These are phyloP conservation scores for Drosophila algonquin DNA, from an alignment of 2,888 invertebrate species.

Conservation along the genomic window DNA sequence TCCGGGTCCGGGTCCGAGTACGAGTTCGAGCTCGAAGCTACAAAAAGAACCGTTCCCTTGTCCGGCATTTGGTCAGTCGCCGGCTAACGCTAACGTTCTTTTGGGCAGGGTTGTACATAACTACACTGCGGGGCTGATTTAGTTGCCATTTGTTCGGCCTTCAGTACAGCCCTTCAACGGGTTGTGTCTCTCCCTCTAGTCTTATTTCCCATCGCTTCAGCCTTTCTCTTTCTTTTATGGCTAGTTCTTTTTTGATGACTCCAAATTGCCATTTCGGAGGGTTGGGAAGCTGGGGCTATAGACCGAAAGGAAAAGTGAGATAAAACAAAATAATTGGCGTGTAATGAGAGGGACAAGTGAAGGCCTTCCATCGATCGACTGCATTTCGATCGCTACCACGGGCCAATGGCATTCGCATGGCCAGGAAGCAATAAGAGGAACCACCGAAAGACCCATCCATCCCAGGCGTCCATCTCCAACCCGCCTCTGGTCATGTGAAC, in stretches of 20 bases:
- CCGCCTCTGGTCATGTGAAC: slow-evolving; percentile 74
- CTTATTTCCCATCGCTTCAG: background rate
- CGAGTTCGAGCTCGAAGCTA: background rate
- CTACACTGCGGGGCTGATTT: slow-evolving; percentile 28
- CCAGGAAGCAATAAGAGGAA: background rate
- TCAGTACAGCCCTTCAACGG: slow-evolving; percentile 6
- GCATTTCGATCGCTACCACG: slow-evolving; percentile 32
- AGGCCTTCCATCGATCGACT: slow-evolving; percentile 31
- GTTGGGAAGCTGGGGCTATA: background rate
- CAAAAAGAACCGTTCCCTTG: slow-evolving; percentile 33
- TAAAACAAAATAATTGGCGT: slow-evolving; percentile 50
- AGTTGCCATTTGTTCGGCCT: slow-evolving; percentile 42
- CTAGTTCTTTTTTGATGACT: slow-evolving; percentile 29
- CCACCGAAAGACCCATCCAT: background rate
- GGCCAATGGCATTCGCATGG: slow-evolving; percentile 11
- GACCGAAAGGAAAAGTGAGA: slow-evolving; percentile 30
- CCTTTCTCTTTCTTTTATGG: background rate
- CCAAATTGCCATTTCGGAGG: slow-evolving; percentile 19
- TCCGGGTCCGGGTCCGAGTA: background rate
- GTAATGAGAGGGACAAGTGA: slow-evolving; percentile 46
- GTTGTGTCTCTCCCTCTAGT: background rate
- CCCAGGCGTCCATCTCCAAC: background rate
- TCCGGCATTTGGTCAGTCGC: slow-evolving; percentile 42
- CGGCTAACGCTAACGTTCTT: slow-evolving; percentile 1
- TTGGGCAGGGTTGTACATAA: slow-evolving; percentile 27